Evolutionary conservation across 2,888 invertebrate genomes (phyloP).

Genomic region (Orthonychiurus folsomi): DNA sequence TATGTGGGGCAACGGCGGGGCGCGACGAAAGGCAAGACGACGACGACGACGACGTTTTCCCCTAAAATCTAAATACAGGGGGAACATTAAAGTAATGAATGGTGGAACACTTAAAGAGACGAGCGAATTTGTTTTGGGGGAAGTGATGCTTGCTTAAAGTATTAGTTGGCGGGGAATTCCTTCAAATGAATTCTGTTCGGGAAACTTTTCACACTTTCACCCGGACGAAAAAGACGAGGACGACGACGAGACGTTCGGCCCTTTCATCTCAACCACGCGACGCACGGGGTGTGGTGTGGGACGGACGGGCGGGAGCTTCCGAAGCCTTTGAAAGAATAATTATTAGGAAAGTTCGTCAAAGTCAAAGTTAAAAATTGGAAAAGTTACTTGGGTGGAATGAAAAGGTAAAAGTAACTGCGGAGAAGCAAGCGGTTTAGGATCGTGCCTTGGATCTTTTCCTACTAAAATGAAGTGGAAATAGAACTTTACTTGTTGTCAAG

Average conservation of each 20-base stretch:
- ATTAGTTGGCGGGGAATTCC: neutral
- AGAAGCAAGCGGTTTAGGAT: too few species aligned
- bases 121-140: neutral
- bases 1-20: too few species aligned
- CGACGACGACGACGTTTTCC: too few species aligned
- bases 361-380: conserved; percentile 1
- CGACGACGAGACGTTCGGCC: neutral
- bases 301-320: neutral
- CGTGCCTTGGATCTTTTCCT: too few species aligned
- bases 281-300: neutral
- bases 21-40: too few species aligned
- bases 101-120: neutral
- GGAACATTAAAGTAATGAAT: neutral
- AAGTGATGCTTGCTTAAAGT: neutral
- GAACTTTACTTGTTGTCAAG: too few species aligned
- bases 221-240: neutral
- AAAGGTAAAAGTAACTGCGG: neutral
- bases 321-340: neutral
- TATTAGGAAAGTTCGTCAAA: neutral
- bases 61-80: neutral
- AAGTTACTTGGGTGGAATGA: neutral
- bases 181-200: neutral
- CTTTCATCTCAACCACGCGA: neutral
- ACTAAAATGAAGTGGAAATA: too few species aligned
- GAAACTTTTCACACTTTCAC: too few species aligned